Evolutionary conservation across 92 coral and sea anemone genomes (phyloP).

Genomic region (Epizoanthus ramosus): DNA sequence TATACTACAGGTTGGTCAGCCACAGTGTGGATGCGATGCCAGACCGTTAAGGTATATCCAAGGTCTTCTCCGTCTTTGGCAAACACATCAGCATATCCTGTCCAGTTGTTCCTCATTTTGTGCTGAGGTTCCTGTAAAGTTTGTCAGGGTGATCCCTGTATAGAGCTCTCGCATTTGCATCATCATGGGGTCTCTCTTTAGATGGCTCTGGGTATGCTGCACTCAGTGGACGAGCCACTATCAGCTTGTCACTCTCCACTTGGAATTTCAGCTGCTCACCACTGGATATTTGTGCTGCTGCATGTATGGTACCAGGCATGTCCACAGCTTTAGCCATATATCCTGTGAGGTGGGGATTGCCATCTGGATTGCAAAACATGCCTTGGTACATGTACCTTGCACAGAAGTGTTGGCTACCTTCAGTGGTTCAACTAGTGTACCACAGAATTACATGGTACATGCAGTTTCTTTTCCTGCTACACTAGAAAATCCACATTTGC

Average conservation of each 20-base stretch:
- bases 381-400: neutral
- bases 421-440: constrained; percentile 23
- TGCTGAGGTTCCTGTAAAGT: neutral
- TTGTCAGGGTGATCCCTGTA: neutral
- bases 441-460: no score
- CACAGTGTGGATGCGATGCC: neutral
- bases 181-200: neutral
- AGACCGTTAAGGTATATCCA: neutral
- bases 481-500: no score
- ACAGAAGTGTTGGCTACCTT: neutral
- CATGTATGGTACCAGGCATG: neutral
- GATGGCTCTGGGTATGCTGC: neutral
- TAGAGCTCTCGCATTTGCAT: constrained; percentile 2
- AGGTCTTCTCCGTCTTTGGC: neutral
- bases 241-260: constrained; percentile 1
- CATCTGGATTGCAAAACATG: constrained; percentile 12
- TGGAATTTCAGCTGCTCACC: neutral
- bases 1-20: neutral
- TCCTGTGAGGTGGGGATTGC: constrained; percentile 20
- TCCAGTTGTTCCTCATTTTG: neutral
- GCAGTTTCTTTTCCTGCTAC: no score
- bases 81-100: neutral
- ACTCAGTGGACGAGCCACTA: constrained; percentile 5
- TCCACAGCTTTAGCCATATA: constrained; percentile 23
- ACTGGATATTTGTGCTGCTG: constrained; percentile 1